Base-by-base conservation (phyloP, 1,140 invertebrate species). In the Zophobas atratus region DNA sequence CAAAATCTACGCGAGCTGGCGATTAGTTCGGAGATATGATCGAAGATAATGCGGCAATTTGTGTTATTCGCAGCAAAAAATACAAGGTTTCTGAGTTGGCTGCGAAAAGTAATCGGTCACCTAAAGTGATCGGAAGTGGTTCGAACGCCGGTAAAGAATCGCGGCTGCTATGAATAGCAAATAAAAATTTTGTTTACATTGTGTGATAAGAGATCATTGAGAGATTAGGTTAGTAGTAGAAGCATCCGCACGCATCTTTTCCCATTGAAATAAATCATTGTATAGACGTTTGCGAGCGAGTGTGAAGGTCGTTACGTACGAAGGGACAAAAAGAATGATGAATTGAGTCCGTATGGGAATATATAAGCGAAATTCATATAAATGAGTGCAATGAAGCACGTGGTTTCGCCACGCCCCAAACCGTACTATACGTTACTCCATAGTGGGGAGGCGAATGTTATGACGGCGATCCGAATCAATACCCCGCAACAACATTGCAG, bases 391-490 rank as follows among this genome's bases (percentile, higher is more conserved):
- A 73, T 73, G 51, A 70, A 67, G 70, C 76, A 77, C 76, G 76
- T 77, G 76, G 60, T 77, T 48, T 72, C 70, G 56, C 76, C 76
- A 77, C 76, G 76, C 76, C 76, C 76, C 76, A 77, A 71, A 77
- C 46, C 76, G 76, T 77, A 77, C 76, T 77, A 77, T 75, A 75
- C 71, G 71, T 73, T 75, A 75, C 72, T 57, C 72, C 43, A 75
- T 57, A 79, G 78, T 79, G 75, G 78, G 78, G 76, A 76, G 75
- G 78, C 78, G 67, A 79, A 77, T 79, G 78, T 79, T 79, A 70
- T 79, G 78, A 79, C 78, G 78, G 78, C 78, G 51, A 77, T 55
- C 48, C 38, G 75, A 79, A 79, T 79, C 78, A 79, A 79, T 79
- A 79, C 71, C 70, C 78, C 70, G 78, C 70, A 79, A 79, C 72